These are phyloP conservation scores for Artemisiospiza belli DNA, from an alignment of 2,113 vertebrate genomes.

Conservation along the genomic window DNA sequence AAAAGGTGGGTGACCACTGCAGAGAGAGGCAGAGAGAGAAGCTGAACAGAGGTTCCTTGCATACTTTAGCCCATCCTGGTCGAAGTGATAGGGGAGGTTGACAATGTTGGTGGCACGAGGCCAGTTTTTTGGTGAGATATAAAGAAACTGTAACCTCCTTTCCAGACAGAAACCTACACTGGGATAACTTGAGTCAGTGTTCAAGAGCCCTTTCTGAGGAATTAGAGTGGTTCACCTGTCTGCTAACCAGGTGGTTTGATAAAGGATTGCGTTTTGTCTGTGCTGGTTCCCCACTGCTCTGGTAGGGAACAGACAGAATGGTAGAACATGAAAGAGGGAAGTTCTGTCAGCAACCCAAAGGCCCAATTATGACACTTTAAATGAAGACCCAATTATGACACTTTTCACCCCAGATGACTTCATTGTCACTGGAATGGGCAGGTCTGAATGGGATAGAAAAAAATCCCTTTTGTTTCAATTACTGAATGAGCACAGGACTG, in stretches of 20 bases:
- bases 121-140: background rate
- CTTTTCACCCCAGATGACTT: background rate
- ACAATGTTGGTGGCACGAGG: background rate
- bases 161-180: background rate
- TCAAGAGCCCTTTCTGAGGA: background rate
- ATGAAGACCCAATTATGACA: background rate
- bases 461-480: background rate
- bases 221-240: background rate
- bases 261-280: background rate
- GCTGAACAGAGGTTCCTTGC: background rate
- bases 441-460: background rate
- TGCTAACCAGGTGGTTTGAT: background rate
- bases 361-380: background rate
- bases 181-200: background rate
- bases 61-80: background rate
- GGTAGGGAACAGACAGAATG: background rate
- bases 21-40: background rate
- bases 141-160: background rate
- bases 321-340: background rate
- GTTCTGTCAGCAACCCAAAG: background rate
- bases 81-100: background rate
- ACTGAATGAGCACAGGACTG: background rate
- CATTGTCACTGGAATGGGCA: background rate
- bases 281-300: background rate
- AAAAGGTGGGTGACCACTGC: background rate